Conservation (phyloP, 2,888 invertebrate genomes). For the Rhopalosiphum nymphaeae region DNA sequence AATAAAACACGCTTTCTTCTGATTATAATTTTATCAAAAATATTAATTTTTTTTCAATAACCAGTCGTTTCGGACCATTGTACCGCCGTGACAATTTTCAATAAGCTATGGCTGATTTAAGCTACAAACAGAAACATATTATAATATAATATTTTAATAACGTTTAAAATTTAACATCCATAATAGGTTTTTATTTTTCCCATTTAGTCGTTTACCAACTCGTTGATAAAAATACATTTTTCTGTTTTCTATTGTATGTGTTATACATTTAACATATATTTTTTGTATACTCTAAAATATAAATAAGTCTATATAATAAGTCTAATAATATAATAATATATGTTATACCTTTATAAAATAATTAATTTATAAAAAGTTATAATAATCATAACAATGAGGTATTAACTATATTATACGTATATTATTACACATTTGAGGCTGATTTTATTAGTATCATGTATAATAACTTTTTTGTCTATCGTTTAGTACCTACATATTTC, state of each 20-base stretch:
- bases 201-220: neutral
- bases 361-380: neutral
- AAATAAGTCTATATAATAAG: too few species aligned
- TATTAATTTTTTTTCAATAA: neutral
- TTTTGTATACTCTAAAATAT: neutral
- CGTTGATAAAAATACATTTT: neutral
- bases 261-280: neutral
- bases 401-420: neutral
- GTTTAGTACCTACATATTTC: neutral
- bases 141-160: neutral
- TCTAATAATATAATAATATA: neutral
- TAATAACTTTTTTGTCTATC: neutral
- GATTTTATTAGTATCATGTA: neutral
- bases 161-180: neutral
- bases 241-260: neutral
- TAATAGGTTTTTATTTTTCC: neutral
- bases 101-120: neutral
- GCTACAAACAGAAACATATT: neutral
- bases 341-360: neutral
- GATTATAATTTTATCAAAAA: constrained; percentile 34
- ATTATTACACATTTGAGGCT: neutral
- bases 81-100: neutral
- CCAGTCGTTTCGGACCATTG: neutral
- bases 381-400: neutral
- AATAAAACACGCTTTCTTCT: neutral